Base-by-base conservation (phyloP, 2,888 invertebrate species). In the Omphaloscelis lunosa region DNA sequence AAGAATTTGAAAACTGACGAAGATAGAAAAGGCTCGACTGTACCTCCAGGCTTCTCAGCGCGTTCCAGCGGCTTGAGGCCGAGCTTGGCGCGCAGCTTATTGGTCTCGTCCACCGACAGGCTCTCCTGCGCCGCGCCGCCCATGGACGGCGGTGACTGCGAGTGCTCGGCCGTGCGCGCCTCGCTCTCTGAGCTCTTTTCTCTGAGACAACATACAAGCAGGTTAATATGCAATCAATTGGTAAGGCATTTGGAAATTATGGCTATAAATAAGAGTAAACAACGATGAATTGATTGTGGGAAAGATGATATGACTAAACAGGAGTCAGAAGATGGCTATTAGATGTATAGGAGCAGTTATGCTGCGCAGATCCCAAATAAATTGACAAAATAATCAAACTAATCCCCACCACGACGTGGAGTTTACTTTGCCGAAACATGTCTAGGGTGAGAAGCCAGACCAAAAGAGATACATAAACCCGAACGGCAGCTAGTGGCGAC, bases 21-120 rank as follows among this genome's bases (percentile, higher is more conserved):
- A 68, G 11, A 68, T 68, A 53, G 23, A 48, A 8, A 41, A 48
- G 17, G n/a, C 11, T 56, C 4, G 51, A 51, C 9, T 69, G 29
- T 73, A 96, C 96, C 96, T 41, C 94, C 93, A 4, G 92, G 92
- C 86, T 95, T 91, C 89, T 95, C 95, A 23, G 97, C 96, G 0
- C 98, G 95, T 89, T 99, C 98, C 7, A 99, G 96, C 0, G 99
- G 99, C 92, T 99, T 99, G 56, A 99, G 96, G 0, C 99, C 99
- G 41, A 99, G 97, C 93, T 99, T 99, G 2, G 98, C 98, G 90
- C 99, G 97, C 20, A 99, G 95, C 86, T 98, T 98, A 95, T 99
- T 99, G 9, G 98, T 99, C 89, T 98, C 99, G 72, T 98, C 98
- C 68, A 99, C 97, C 1, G 99, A 98, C 29, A 99, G 95, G 85